These are phyloP conservation scores for Sarcoramphus papa DNA, from an alignment of 2,797 vertebrate genomes.

Conservation along the genomic window DNA sequence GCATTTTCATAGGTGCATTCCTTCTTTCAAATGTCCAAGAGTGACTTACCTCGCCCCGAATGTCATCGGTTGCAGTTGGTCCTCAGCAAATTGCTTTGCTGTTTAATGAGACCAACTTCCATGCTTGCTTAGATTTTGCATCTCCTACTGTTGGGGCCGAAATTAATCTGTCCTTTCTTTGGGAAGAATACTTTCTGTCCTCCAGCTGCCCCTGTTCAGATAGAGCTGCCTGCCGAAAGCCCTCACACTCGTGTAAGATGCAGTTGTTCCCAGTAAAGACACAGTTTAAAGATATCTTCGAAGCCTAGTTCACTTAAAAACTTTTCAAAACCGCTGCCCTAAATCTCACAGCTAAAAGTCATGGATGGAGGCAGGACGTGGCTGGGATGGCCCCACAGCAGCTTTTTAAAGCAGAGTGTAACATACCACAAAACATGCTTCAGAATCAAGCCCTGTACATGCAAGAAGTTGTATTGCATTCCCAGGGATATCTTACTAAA, in stretches of 20 bases:
- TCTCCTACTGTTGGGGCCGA: background rate
- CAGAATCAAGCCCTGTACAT: background rate
- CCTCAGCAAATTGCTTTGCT: background rate
- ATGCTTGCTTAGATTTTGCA: background rate
- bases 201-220: background rate
- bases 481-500: background rate
- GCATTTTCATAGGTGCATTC: background rate
- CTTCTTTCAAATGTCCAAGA: background rate
- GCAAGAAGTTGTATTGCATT: background rate
- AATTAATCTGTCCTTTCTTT: background rate
- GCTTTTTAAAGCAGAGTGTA: background rate
- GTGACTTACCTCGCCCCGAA: background rate
- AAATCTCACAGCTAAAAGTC: background rate
- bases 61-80: background rate
- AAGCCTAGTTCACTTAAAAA: background rate
- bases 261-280: background rate
- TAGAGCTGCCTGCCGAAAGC: background rate
- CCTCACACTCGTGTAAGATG: background rate
- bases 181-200: background rate
- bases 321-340: background rate
- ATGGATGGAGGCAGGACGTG: background rate
- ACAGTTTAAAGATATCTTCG: background rate
- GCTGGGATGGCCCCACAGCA: background rate
- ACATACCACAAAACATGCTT: background rate
- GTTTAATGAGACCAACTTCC: background rate